Evolutionary conservation across 2,113 vertebrate species (phyloP).

Genomic region (Anoura caudifer): DNA sequence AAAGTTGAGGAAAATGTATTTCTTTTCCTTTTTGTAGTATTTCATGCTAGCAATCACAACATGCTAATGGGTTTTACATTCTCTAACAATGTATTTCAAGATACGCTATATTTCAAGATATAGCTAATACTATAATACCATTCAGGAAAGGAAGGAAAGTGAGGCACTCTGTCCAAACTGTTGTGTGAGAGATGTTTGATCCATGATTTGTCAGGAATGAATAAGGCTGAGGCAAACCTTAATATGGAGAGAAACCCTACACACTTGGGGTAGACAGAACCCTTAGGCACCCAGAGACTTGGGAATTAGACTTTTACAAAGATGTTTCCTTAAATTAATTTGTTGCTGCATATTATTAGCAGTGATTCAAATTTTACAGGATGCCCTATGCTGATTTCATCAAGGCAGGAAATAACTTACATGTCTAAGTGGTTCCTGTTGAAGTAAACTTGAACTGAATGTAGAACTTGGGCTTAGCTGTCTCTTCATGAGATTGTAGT

Average conservation of each 20-base stretch:
- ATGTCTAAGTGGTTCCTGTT: conserved; percentile 38
- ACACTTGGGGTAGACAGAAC: background rate
- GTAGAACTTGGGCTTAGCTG: background rate
- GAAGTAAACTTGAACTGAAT: conserved; percentile 55
- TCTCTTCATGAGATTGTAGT: conserved; percentile 62
- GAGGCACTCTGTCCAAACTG: background rate
- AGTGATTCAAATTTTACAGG: background rate
- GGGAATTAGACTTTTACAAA: background rate
- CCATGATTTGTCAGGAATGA: background rate
- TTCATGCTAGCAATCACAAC: background rate
- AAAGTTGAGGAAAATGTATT: background rate
- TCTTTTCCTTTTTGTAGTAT: background rate
- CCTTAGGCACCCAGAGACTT: background rate
- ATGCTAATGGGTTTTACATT: background rate
- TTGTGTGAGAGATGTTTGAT: background rate
- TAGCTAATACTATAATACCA: background rate
- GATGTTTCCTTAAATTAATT: conserved; percentile 4
- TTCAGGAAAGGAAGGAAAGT: background rate
- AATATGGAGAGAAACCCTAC: background rate
- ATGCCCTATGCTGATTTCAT: conserved; percentile 28
- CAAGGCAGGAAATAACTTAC: conserved; percentile 41
- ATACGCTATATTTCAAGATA: too few relatives aligned
- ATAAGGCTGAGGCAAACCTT: background rate
- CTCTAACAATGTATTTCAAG: background rate
- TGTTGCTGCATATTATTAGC: background rate